Evolutionary conservation across 23 tunicate genomes (phyloP).

Genomic region (Halocynthia aurantium): DNA sequence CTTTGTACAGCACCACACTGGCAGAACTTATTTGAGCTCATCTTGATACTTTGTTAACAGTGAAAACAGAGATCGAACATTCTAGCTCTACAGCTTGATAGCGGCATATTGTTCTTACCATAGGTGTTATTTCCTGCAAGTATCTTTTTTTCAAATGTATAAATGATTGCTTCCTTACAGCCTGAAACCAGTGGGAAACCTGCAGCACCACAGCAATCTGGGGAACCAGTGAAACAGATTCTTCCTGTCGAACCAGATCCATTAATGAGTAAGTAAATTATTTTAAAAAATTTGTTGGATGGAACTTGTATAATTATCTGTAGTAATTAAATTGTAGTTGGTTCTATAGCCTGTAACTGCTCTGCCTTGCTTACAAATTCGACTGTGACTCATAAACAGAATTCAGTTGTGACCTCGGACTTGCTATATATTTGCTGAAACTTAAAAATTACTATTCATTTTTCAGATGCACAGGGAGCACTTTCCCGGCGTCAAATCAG

Average conservation of each 20-base stretch:
- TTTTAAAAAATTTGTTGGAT: neutral
- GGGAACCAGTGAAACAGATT: neutral
- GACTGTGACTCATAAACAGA: neutral
- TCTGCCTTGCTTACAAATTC: neutral
- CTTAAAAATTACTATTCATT: neutral
- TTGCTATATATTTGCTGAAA: neutral
- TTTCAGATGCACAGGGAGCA: slow-evolving; percentile 33
- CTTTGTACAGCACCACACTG: too few relatives aligned
- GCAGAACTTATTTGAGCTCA: too few relatives aligned
- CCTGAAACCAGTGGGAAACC: too few relatives aligned
- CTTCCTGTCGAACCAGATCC: slow-evolving; percentile 89
- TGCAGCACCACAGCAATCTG: neutral
- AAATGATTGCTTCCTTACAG: too few relatives aligned
- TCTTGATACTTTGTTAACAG: too few relatives aligned
- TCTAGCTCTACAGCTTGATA: too few relatives aligned
- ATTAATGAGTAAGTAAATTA: slow-evolving; percentile 42
- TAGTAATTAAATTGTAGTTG: too few relatives aligned
- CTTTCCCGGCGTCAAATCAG: slow-evolving; percentile 66
- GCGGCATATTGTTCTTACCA: too few relatives aligned
- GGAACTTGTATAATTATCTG: neutral
- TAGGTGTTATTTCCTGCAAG: too few relatives aligned
- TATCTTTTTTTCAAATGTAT: too few relatives aligned
- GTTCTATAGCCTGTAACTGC: too few relatives aligned
- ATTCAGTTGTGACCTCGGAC: neutral
- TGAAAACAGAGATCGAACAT: too few relatives aligned